A percentile compares a stretch with the other conserved stretches of the same genome.
phyloP scores from a whole-genome alignment of 1,140 invertebrate genomes.

The Polypedilum pembai region DNA sequence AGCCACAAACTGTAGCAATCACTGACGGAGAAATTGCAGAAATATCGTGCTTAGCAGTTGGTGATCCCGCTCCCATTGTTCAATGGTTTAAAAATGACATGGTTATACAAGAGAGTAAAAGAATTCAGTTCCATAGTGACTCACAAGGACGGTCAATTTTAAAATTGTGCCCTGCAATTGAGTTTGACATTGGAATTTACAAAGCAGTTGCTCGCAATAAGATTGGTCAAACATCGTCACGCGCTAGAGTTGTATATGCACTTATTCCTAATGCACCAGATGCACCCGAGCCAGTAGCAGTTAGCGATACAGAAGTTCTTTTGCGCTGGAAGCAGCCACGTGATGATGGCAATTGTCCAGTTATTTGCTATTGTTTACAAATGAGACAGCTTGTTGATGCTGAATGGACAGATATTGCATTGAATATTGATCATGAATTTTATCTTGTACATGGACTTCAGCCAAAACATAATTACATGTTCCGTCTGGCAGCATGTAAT shows the following conservation, averaged over 20 bases:
- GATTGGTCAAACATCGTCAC: constrained; percentile 65
- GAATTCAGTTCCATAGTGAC: constrained; percentile 68
- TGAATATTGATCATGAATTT: constrained; percentile 91
- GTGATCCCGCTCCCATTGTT: constrained; percentile 80
- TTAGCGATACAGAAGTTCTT: constrained; percentile 79
- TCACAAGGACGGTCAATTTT: constrained; percentile 70
- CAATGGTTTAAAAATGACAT: constrained; percentile 95
- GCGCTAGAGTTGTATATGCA: constrained; percentile 64
- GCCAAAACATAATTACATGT: constrained; percentile 75
- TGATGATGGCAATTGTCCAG: constrained; percentile 72
- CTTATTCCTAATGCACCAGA: constrained; percentile 74
- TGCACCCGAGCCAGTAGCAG: constrained; percentile 71
- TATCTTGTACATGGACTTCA: constrained; percentile 71
- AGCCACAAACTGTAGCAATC: constrained; percentile 69
- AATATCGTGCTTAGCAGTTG: constrained; percentile 77
- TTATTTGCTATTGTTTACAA: constrained; percentile 78
- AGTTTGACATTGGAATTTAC: constrained; percentile 84
- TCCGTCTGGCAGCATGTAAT: constrained; percentile 81
- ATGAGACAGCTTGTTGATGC: constrained; percentile 65
- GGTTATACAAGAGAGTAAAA: constrained; percentile 68
- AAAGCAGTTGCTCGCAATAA: constrained; percentile 90
- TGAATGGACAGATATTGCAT: constrained; percentile 78
- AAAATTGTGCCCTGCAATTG: constrained; percentile 62
- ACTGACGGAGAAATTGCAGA: constrained; percentile 68
- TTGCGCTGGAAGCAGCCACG: constrained; percentile 83